Evolutionary conservation across 2,797 vertebrate species (phyloP).

Genomic region (Sardinella longiceps): DNA sequence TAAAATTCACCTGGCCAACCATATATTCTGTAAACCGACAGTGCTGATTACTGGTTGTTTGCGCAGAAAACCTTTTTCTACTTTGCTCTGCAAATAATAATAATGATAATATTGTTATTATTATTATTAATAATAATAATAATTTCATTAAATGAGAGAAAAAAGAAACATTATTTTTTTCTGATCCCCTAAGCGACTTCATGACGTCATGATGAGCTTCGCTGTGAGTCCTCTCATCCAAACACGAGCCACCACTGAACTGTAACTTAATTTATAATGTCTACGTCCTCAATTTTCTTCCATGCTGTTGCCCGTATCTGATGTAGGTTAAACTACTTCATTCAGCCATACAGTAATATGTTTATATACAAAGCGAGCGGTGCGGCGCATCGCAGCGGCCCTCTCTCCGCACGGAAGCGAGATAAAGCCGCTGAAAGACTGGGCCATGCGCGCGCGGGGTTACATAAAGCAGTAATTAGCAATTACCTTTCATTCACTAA

Average conservation of each 20-base stretch:
- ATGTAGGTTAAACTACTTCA: constrained; percentile 49
- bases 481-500: constrained; percentile 70
- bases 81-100: constrained; percentile 65
- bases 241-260: constrained; percentile 53
- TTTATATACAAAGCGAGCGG: constrained; percentile 45
- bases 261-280: constrained; percentile 72
- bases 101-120: too few relatives aligned
- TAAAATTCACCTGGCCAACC: constrained; percentile 73
- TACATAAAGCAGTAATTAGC: constrained; percentile 79
- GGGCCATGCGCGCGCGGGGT: neutral
- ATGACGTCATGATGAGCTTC: constrained; percentile 79
- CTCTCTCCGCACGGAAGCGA: neutral
- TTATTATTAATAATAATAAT: constrained; percentile 37
- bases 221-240: constrained; percentile 56
- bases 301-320: constrained; percentile 64
- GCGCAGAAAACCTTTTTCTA: constrained; percentile 73
- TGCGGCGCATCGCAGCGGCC: too few relatives aligned
- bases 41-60: constrained; percentile 66
- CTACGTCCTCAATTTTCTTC: constrained; percentile 53
- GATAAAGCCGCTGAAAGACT: neutral
- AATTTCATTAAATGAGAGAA: constrained; percentile 51
- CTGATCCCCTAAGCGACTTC: constrained; percentile 67
- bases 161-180: constrained; percentile 65
- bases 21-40: constrained; percentile 53
- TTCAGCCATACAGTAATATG: constrained; percentile 41